Percentiles rank a stretch among this genome's conserved stretches.
phyloP scores from a whole-genome alignment of 1,140 invertebrate species.

The Cheumatopsyche charites region DNA sequence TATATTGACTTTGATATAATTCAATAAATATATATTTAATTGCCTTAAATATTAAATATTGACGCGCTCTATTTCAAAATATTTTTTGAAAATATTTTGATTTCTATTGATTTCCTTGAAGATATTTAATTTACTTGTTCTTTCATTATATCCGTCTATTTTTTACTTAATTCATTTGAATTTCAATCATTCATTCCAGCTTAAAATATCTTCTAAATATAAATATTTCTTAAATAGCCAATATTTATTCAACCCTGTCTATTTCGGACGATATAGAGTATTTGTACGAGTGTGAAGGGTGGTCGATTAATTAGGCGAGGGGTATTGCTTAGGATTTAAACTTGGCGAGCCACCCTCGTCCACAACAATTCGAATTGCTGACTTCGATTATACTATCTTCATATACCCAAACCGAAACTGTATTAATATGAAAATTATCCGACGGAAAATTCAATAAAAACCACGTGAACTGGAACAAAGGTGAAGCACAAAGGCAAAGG shows the following conservation, averaged over 20 bases:
- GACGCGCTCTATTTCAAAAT: neutral
- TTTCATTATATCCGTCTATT: too few species aligned
- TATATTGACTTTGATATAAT: too few species aligned
- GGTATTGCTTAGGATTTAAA: constrained; percentile 43
- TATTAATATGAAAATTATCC: too few species aligned
- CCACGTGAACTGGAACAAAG: constrained; percentile 6
- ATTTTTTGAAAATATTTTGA: too few species aligned
- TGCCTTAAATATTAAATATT: neutral
- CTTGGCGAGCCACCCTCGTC: constrained; percentile 25
- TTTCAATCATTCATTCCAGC: too few species aligned
- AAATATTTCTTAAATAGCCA: too few species aligned
- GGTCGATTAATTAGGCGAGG: constrained; percentile 43
- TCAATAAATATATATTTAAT: neutral
- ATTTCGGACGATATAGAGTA: neutral
- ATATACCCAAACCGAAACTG: too few species aligned
- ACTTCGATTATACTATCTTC: constrained; percentile 11
- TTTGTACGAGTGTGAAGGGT: constrained; percentile 24
- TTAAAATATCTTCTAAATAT: too few species aligned
- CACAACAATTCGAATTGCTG: constrained; percentile 4
- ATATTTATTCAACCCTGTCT: neutral
- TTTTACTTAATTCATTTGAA: too few species aligned
- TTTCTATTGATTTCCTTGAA: too few species aligned
- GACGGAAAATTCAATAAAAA: constrained; percentile 7
- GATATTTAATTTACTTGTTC: too few species aligned
- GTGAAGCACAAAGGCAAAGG: constrained; percentile 19